phyloP scores from a whole-genome alignment of 2,797 vertebrate genomes.

The Myiothlypis chrysogaster region DNA sequence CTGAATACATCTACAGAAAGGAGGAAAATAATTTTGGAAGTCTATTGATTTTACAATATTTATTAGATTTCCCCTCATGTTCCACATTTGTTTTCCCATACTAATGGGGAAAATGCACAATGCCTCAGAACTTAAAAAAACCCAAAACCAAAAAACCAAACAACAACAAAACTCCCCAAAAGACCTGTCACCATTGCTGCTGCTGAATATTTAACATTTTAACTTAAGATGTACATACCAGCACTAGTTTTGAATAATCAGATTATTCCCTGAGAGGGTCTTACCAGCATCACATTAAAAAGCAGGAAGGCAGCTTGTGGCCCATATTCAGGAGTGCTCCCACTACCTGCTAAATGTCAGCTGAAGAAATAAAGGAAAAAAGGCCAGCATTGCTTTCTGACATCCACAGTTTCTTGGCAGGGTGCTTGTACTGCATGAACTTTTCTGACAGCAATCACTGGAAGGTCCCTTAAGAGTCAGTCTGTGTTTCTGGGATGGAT shows the following conservation, averaged over 20 bases:
- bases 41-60: not conserved
- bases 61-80: not conserved
- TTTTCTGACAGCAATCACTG: not conserved
- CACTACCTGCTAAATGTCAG: not conserved
- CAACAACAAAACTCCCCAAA: fast-evolving
- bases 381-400: not conserved
- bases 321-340: not conserved
- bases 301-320: not conserved
- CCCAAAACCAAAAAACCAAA: not conserved
- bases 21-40: not conserved
- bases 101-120: not conserved
- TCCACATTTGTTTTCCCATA: not conserved
- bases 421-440: not conserved
- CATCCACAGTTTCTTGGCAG: not conserved
- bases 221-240: fast-evolving
- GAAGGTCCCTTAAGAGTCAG: not conserved
- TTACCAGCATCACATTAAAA: not conserved
- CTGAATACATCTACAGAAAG: not conserved
- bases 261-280: not conserved
- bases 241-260: not conserved
- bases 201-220: not conserved
- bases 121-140: not conserved
- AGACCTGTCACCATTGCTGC: not conserved
- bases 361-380: not conserved
- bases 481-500: not conserved